phyloP scores from a whole-genome alignment of 1,140 invertebrate genomes.

The Drosophila sturtevanti region DNA sequence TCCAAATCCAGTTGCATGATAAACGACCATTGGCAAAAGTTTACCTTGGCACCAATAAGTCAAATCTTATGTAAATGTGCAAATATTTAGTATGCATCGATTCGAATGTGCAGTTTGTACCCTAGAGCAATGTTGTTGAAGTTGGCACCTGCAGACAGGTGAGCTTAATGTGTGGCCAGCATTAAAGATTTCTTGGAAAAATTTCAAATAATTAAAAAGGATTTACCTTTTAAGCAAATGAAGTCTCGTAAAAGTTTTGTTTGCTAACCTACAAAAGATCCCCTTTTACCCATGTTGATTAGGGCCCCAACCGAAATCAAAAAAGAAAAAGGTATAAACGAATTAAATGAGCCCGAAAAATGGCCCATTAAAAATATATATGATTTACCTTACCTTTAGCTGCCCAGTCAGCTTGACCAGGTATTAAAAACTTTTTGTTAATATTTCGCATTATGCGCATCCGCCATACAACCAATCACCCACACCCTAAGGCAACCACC shows the following conservation, averaged over 20 bases:
- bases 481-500: background rate
- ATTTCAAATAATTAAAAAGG: too few relatives aligned
- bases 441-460: background rate
- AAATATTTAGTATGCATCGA: background rate
- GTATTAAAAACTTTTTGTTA: slow-evolving; percentile 19
- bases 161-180: background rate
- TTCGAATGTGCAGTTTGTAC: background rate
- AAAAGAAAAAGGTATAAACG: background rate
- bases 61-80: slow-evolving; percentile 21
- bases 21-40: slow-evolving; percentile 1
- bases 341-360: background rate
- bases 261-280: background rate
- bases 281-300: background rate
- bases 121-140: slow-evolving; percentile 1
- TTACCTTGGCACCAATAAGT: background rate
- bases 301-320: background rate
- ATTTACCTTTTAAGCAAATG: too few relatives aligned
- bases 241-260: background rate
- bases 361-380: slow-evolving; percentile 2
- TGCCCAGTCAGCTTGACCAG: slow-evolving; percentile 20
- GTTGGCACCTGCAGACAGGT: background rate
- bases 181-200: too few relatives aligned
- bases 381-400: background rate
- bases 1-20: background rate
- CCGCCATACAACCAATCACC: background rate